Base-by-base conservation (phyloP, 1,140 invertebrate genomes). In the Stegodyphus dumicola region DNA sequence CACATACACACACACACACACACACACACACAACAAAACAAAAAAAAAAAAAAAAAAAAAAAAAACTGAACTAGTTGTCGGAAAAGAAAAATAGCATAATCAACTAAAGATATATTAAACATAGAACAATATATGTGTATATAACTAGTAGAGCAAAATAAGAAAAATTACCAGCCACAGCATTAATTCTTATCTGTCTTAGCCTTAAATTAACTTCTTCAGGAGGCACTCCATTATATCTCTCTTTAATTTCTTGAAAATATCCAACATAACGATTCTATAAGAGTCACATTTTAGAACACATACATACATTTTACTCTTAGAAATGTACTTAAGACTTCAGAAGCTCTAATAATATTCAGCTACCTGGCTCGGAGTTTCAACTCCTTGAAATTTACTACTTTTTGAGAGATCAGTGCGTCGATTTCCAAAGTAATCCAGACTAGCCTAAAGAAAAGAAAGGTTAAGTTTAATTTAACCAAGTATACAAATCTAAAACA, bases 181-280 rank as follows among this genome's bases (percentile, higher is more conserved):
- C 91, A 69, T 88, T 88, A 56, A 92, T 90, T 69, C 89, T 90
- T 15, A 92, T 88, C 56, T 88, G 88, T 10, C 87, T 89, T 13
- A 92, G 85, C 77, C 90, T 89, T n/a, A 92, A 78, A 9, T 89
- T 88, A 73, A 89, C 89, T 53, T 89, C 88, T 17, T 89, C 89
- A 0, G 92, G 92, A 17, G 92, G 77, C 76, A 90, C 73, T n/a
- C 90, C 88, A 86, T 88, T 87, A 75, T 89, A 90, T 65, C 90
- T 89, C 67, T 90, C 90, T 84, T 91, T 91, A 52, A 93, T 88
- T 75, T 89, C 89, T 88, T 92, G 91, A 89, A 91, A 93, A 88
- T 93, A 93, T 5, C 90, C 91, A 33, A 93, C 92, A 89, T 92
- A 93, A 11, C 92, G 91, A 89, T 91, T 92, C 91, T 92, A 88